Conservation (phyloP, 2,113 vertebrate genomes). For the Lethenteron reissneri region DNA sequence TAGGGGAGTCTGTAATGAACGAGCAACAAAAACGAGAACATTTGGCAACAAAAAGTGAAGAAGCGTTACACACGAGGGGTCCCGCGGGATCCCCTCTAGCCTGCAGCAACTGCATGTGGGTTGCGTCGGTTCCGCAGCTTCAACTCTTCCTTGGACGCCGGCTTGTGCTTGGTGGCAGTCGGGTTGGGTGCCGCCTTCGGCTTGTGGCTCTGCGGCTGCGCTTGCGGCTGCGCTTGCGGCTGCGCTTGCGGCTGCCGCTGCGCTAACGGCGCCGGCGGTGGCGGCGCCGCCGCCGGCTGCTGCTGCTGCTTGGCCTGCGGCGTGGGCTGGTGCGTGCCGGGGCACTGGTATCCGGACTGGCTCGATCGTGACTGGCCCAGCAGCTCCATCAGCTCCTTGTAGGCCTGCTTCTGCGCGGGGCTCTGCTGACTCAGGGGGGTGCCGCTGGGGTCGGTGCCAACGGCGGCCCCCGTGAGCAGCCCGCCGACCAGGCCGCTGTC, state of each 20-base stretch:
- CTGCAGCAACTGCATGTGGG: slow-evolving; percentile 28
- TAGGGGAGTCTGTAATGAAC: too few relatives aligned
- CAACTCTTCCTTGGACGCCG: slow-evolving; percentile 75
- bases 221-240: too few relatives aligned
- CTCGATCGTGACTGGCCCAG: slow-evolving; percentile 86
- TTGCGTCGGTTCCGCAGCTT: slow-evolving; percentile 85
- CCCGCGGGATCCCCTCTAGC: too few relatives aligned
- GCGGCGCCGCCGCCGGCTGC: slow-evolving; percentile 30
- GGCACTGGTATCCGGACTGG: slow-evolving; percentile 94
- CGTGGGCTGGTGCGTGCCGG: slow-evolving; percentile 76
- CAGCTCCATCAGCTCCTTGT: slow-evolving; percentile 85
- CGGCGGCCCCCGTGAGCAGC: slow-evolving; percentile 31
- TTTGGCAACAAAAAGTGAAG: too few relatives aligned
- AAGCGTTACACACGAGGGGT: too few relatives aligned
- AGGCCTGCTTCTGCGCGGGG: slow-evolving; percentile 23
- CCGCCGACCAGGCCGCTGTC: slow-evolving; percentile 51
- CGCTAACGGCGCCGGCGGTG: slow-evolving; percentile 23
- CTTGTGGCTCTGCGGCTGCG: too few relatives aligned
- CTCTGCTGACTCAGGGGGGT: slow-evolving; percentile 3
- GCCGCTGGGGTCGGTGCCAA: slow-evolving; percentile 14
- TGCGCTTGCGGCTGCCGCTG: too few relatives aligned
- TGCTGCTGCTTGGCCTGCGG: slow-evolving; percentile 29
- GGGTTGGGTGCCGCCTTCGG: too few relatives aligned
- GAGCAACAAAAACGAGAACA: too few relatives aligned
- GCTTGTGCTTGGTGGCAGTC: too few relatives aligned